phyloP scores from a whole-genome alignment of 2,797 vertebrate genomes.

The Perodicticus potto region DNA sequence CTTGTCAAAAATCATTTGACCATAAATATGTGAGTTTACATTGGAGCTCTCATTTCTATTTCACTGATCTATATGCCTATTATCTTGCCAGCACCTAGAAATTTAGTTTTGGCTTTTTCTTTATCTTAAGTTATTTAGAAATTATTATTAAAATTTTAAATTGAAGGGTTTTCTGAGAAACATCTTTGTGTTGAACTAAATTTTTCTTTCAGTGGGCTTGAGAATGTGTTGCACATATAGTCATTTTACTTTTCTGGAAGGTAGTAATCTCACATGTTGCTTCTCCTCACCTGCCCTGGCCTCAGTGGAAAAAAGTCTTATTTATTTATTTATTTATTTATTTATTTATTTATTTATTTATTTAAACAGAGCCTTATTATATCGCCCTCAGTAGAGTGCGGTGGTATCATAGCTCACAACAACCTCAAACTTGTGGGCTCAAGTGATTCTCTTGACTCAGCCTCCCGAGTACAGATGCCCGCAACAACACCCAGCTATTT shows the following conservation, averaged over 20 bases:
- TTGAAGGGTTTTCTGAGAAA: not conserved
- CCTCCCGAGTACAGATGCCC: too few relatives aligned
- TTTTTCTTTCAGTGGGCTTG: not conserved
- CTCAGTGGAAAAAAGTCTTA: not conserved
- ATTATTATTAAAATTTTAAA: conserved; percentile 22
- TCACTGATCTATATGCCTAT: not conserved
- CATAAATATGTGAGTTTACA: not conserved
- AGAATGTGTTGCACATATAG: not conserved
- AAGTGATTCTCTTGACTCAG: too few relatives aligned
- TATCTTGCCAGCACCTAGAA: not conserved
- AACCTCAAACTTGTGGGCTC: too few relatives aligned
- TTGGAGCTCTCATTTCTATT: not conserved
- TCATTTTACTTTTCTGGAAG: conserved; percentile 31
- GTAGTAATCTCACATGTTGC: not conserved
- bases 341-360: too few relatives aligned
- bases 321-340: not conserved
- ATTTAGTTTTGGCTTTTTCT: not conserved
- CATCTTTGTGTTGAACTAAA: not conserved
- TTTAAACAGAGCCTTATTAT: too few relatives aligned
- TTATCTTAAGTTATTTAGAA: conserved; percentile 37
- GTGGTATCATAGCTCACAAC: too few relatives aligned
- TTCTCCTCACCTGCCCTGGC: not conserved
- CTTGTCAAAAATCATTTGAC: not conserved
- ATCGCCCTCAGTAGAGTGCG: too few relatives aligned
- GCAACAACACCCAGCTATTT: too few relatives aligned